Evolutionary conservation across 1,140 invertebrate species (phyloP), one percentile per base, ranked within the genome.

Genomic region (Drosophila gunungcola): DNA sequence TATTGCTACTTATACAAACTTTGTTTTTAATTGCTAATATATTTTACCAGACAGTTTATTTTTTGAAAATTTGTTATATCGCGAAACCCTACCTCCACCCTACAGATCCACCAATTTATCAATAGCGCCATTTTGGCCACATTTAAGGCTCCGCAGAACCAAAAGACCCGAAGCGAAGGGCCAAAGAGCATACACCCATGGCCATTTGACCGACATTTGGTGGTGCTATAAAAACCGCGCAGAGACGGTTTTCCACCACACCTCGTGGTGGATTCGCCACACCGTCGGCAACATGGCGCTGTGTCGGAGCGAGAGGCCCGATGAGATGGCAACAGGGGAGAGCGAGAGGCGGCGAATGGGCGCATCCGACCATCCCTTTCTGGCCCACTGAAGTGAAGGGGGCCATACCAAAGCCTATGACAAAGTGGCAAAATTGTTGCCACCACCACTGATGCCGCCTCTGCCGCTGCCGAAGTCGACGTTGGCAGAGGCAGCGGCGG

Each of bases 341-440:
- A 49, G 49, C 16, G 11, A 53, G 10, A 52, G 21, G 29, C 13
- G 32, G 27, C 12, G 10, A 49, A 27, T 34, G 39, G 43, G 68
- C 21, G n/a, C 10, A 45, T 21, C 10, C 46, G 36, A 54, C 51
- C 39, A 4, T 46, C 61, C 49, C 45, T 36, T 46, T 84, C 53
- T 55, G 32, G 29, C 74, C 12, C 51, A 34, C n/a, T 1, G 9
- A 2, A 21, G 11, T 4, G 1, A 10, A 25, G 3, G 7, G 27
- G 12, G 36, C 51, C 56, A 61, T 64, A 78, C 57, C 58, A 55
- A 52, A 63, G 46, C 72, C 67, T 78, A 81, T 78, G 46, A 83
- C 83, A 88, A 86, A 79, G 82, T 88, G 83, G 82, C 82, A 79
- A 73, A 88, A 63, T 53, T 74, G 69, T 73, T 41, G 72, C 39